Evolutionary conservation across 2,113 vertebrate species (phyloP).

Genomic region (Formicarius rufipectus): DNA sequence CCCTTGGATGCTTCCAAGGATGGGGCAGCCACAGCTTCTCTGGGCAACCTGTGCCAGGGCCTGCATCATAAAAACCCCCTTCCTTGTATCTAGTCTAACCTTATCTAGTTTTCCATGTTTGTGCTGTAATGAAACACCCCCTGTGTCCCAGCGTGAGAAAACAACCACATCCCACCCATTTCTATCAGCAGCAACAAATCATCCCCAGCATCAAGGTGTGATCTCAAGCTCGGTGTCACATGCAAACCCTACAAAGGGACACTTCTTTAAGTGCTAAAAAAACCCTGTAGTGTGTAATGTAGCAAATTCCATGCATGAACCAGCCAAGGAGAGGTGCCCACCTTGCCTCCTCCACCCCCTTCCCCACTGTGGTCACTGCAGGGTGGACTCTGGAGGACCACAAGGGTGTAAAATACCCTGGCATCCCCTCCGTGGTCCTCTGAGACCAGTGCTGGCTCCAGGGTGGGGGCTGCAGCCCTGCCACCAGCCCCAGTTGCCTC

Average conservation of each 20-base stretch:
- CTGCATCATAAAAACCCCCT: neutral
- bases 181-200: rapidly evolving
- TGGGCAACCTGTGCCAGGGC: neutral
- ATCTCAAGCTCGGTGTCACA: neutral
- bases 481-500: neutral
- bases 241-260: neutral
- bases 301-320: rapidly evolving
- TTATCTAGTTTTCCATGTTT: neutral
- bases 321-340: neutral
- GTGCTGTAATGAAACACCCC: rapidly evolving
- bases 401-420: neutral
- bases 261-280: rapidly evolving
- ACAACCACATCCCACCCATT: rapidly evolving
- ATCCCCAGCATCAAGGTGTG: rapidly evolving
- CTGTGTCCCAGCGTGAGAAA: rapidly evolving
- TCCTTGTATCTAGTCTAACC: no score
- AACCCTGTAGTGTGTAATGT: rapidly evolving
- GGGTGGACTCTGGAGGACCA: rapidly evolving
- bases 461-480: neutral
- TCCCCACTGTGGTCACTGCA: rapidly evolving
- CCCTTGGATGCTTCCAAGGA: neutral
- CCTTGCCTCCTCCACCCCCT: rapidly evolving
- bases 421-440: rapidly evolving
- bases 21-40: neutral
- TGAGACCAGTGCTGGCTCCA: rapidly evolving